phyloP scores from a whole-genome alignment of 2,113 vertebrate genomes.

The Tupaia tana region DNA sequence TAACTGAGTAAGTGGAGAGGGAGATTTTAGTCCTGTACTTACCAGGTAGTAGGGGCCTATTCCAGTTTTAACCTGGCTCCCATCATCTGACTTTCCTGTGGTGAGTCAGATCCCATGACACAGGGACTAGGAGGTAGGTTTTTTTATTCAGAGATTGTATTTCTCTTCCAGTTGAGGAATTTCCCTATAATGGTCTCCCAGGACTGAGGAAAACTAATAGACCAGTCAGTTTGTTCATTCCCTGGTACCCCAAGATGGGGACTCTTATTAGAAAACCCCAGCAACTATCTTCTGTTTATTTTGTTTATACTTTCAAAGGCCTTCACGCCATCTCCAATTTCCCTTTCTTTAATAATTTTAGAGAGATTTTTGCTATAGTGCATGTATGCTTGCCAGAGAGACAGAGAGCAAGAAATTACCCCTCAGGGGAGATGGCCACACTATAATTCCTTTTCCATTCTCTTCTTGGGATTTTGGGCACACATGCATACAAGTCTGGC shows the following conservation, averaged over 20 bases:
- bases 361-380: too few relatives aligned
- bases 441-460: too few relatives aligned
- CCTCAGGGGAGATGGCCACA: too few relatives aligned
- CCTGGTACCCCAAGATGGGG: neutral
- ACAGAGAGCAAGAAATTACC: too few relatives aligned
- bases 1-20: neutral
- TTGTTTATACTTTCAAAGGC: conserved; percentile 40
- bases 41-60: neutral
- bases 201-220: neutral
- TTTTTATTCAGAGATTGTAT: neutral
- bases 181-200: neutral
- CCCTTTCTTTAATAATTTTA: neutral
- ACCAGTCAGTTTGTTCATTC: neutral
- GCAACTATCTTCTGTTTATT: neutral
- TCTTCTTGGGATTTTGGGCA: too few relatives aligned
- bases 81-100: neutral
- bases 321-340: neutral
- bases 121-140: neutral
- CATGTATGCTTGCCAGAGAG: too few relatives aligned
- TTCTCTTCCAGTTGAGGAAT: neutral
- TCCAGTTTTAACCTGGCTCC: neutral
- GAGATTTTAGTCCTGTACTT: neutral
- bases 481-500: too few relatives aligned
- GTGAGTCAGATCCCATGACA: neutral
- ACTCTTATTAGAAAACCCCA: conserved; percentile 9